Conservation (phyloP, 2,113 vertebrate species). For the Nannospalax galili region DNA sequence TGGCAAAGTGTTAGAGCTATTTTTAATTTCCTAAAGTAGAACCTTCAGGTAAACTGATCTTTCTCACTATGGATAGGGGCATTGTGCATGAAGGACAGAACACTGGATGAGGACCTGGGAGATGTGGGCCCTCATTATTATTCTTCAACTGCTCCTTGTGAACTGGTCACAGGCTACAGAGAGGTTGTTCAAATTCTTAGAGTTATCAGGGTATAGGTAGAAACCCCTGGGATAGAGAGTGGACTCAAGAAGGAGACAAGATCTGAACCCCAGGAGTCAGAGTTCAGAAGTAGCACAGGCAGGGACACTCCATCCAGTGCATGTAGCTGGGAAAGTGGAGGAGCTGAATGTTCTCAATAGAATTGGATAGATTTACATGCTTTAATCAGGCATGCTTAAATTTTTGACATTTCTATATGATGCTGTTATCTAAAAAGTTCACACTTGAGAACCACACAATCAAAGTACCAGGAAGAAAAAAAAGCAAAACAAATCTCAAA, state of each 20-base stretch:
- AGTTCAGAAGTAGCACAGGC: not conserved
- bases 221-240: not conserved
- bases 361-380: rapidly evolving
- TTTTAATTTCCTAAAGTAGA: not conserved
- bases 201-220: not conserved
- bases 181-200: not conserved
- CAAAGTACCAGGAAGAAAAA: not conserved
- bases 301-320: rapidly evolving
- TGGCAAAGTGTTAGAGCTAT: not conserved
- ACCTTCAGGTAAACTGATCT: not conserved
- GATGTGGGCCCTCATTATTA: not conserved
- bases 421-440: not conserved
- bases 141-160: rapidly evolving
- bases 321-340: not conserved
- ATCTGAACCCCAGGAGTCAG: not conserved
- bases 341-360: too few species aligned
- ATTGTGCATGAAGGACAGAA: not conserved
- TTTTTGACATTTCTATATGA: not conserved
- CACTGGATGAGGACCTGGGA: not conserved
- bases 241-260: not conserved
- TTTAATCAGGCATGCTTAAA: not conserved
- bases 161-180: not conserved
- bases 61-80: not conserved
- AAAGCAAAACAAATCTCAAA: too few species aligned
- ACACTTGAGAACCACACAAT: not conserved